phyloP scores from a whole-genome alignment of 2,797 vertebrate genomes.

The Oreonectes daqikongensis region DNA sequence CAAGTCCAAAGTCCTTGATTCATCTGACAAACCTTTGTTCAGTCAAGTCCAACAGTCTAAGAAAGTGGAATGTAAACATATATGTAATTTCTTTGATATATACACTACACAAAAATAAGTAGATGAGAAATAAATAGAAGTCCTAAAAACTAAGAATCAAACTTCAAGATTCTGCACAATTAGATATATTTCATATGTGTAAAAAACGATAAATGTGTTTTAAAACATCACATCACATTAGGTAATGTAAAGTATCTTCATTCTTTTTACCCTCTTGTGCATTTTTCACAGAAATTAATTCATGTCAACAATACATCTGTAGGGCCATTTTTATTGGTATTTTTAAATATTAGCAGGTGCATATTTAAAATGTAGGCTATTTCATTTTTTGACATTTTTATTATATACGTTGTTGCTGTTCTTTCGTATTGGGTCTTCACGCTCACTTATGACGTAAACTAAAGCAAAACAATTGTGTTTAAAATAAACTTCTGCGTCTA shows the following conservation, averaged over 20 bases:
- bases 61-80: neutral
- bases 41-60: neutral
- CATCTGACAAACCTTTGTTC: neutral
- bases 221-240: too few relatives aligned
- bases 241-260: too few relatives aligned
- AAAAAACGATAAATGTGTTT: too few relatives aligned
- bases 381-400: neutral
- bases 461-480: neutral
- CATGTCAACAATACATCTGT: too few relatives aligned
- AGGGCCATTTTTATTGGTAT: neutral
- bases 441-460: too few relatives aligned
- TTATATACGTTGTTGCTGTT: neutral
- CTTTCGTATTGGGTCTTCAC: neutral
- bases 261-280: neutral
- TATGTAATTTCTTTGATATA: neutral
- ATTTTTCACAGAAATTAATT: too few relatives aligned
- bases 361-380: too few relatives aligned
- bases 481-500: neutral
- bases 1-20: constrained; percentile 21
- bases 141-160: too few relatives aligned
- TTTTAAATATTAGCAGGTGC: too few relatives aligned
- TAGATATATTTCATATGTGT: too few relatives aligned
- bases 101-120: neutral
- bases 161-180: too few relatives aligned
- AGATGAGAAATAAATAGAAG: too few relatives aligned